Base-by-base conservation (phyloP, 1,140 invertebrate species). In the Phymastichus coffea region DNA sequence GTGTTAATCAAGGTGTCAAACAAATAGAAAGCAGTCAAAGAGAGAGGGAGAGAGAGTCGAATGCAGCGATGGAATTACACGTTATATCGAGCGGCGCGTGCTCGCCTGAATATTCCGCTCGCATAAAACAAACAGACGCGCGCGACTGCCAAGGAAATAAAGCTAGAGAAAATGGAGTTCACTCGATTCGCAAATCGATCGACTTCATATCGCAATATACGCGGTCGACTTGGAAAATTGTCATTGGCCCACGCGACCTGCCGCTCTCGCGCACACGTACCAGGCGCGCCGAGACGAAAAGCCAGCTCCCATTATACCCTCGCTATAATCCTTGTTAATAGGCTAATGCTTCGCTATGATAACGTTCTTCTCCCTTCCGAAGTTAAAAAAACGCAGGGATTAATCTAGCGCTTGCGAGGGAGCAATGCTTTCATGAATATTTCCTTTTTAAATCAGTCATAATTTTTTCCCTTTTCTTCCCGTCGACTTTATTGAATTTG, bases 401-500 rank as follows among this genome's bases (percentile, higher is more conserved):
- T 48, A 48, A 48, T 48, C 15, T 30, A n/a, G n/a, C n/a, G n/a
- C n/a, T n/a, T n/a, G n/a, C n/a, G n/a, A n/a, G n/a, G n/a, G n/a
- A n/a, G n/a, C n/a, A n/a, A n/a, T n/a, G n/a, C n/a, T 25, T 48
- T 48, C 26, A 48, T 35, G 46, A 48, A 35, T 48, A 48, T 48
- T 48, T 48, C 46, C 20, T 30, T 20, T 20, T 12, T 46, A 46
- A 26, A 33, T 28, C 10, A n/a, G 22, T 37, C 14, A 30, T 48
- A 25, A 30, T n/a, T n/a, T n/a, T 48, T 48, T 48, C 12, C 15
- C 46, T 33, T 47, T 47, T 28, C 17, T 40, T 17, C 37, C n/a
- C n/a, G n/a, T n/a, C n/a, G n/a, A n/a, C n/a, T n/a, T n/a, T n/a
- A n/a, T n/a, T n/a, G n/a, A n/a, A n/a, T n/a, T n/a, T n/a, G n/a